Evolutionary conservation across 2,888 invertebrate genomes (phyloP), one percentile per base, ranked within the genome.

Genomic region (Corbicula japonica): DNA sequence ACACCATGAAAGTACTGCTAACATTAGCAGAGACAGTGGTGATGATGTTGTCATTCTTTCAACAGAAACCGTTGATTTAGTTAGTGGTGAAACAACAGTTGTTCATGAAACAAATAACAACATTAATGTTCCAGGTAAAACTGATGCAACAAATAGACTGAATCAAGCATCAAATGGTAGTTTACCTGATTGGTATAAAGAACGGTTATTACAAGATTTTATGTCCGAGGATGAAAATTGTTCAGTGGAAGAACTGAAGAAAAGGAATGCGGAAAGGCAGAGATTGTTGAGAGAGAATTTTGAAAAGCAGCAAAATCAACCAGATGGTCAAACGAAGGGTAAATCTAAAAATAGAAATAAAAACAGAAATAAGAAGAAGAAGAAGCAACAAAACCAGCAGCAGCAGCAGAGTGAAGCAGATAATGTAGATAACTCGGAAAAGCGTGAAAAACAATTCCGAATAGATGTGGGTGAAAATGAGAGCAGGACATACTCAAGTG

Each of bases 251-350:
- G 88, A 88, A 52, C 62, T 88, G 10, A 88, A 86, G 61, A 66
- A 73, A 48, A 75, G 83, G 46, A 89, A 89, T 76, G 83, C 77
- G 26, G 87, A 85, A 72, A 66, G 89, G 50, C 88, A 87, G 66
- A 79, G 80, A 56, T 58, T 87, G 44, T 52, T 89, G 8, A 76
- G 79, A 60, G 61, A 78, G 30, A 83, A 80, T 23, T 87, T 87
- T 72, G 60, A 71, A 35, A 76, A 76, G 10, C 71, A 73, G 35
- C 52, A 74, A 26, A 28, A 77, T 26, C 66, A 56, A 34, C 4
- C 41, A 26, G 44, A 34, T 23, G n/a, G 35, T 41, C 35, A 79
- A 75, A 63, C 48, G 28, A 68, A 72, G 60, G 56, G 41, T 35
- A 60, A 77, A 54, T 68, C 46, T 32, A 69, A 80, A 63, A 72